Conservation (phyloP, 2,888 invertebrate genomes). For the Nebria salina region DNA sequence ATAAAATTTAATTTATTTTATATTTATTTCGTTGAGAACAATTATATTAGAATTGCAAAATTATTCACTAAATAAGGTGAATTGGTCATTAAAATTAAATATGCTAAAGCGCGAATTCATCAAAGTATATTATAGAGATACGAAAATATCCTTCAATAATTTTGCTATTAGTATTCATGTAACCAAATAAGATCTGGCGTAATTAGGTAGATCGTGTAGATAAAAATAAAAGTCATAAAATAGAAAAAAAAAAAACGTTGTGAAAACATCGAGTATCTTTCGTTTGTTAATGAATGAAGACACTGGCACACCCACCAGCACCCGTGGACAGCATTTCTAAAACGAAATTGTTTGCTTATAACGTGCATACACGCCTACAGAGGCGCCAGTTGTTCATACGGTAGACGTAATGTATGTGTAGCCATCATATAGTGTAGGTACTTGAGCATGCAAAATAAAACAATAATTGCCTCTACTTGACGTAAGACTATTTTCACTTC, state of each 20-base stretch:
- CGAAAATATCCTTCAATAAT: neutral
- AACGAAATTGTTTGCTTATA: constrained; percentile 17
- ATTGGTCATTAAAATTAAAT: neutral
- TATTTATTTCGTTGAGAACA: neutral
- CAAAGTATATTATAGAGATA: neutral
- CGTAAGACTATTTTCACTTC: constrained; percentile 40
- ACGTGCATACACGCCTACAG: constrained; percentile 27
- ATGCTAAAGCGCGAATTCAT: neutral
- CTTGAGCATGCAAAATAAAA: constrained; percentile 39
- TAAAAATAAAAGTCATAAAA: neutral
- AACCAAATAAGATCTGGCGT: neutral
- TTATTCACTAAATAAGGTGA: neutral
- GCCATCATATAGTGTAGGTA: constrained; percentile 10
- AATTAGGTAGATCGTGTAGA: neutral
- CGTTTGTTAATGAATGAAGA: constrained; percentile 42
- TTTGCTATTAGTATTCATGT: neutral
- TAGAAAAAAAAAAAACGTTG: neutral
- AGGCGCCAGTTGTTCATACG: constrained; percentile 30
- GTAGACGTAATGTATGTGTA: constrained; percentile 3
- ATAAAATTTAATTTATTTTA: too few species aligned
- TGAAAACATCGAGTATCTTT: constrained; percentile 12
- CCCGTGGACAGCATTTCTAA: constrained; percentile 3
- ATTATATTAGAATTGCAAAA: neutral
- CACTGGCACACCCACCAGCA: constrained; percentile 37
- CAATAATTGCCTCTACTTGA: constrained; percentile 40